Evolutionary conservation across 2,888 invertebrate genomes (phyloP).

Genomic region (Chalcis sispes): DNA sequence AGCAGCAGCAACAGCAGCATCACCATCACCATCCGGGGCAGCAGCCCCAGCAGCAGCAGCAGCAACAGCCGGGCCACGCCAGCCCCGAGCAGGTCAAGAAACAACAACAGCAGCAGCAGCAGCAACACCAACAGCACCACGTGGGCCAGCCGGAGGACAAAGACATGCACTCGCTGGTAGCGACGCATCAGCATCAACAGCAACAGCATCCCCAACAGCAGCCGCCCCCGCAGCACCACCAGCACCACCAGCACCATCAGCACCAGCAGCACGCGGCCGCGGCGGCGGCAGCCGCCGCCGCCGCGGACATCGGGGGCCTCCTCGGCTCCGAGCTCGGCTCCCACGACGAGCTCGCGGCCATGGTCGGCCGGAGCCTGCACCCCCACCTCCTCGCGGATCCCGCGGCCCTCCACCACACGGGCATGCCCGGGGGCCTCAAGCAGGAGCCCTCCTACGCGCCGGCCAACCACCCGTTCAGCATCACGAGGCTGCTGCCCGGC

Average conservation of each 20-base stretch:
- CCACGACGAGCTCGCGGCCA: slow-evolving; percentile 81
- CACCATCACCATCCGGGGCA: slow-evolving; percentile 74
- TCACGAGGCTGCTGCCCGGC: slow-evolving; percentile 93
- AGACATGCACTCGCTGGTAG: slow-evolving; percentile 59
- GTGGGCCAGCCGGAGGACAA: slow-evolving; percentile 77
- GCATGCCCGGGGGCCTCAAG: slow-evolving; percentile 83
- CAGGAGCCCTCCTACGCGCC: slow-evolving; percentile 89
- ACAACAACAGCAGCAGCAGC: slow-evolving; percentile 75
- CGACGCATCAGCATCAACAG: slow-evolving; percentile 64
- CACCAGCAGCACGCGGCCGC: slow-evolving; percentile 58
- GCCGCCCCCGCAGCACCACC: slow-evolving; percentile 58
- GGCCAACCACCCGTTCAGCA: slow-evolving; percentile 94
- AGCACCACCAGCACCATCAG: slow-evolving; percentile 72
- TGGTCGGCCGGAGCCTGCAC: slow-evolving; percentile 82
- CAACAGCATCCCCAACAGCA: slow-evolving; percentile 45
- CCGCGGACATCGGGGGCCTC: slow-evolving; percentile 70
- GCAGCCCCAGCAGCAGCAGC: slow-evolving; percentile 75
- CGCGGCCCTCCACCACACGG: slow-evolving; percentile 78
- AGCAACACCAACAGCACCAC: slow-evolving; percentile 77
- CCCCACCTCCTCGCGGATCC: slow-evolving; percentile 74
- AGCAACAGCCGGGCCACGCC: slow-evolving; percentile 70
- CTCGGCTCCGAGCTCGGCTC: slow-evolving; percentile 64
- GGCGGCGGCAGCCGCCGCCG: slow-evolving; percentile 39
- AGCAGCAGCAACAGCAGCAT: slow-evolving; percentile 77
- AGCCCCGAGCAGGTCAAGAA: slow-evolving; percentile 70